Conservation (phyloP, 37 sponge, comb jelly and placozoan species). For the Ephydatia muelleri region DNA sequence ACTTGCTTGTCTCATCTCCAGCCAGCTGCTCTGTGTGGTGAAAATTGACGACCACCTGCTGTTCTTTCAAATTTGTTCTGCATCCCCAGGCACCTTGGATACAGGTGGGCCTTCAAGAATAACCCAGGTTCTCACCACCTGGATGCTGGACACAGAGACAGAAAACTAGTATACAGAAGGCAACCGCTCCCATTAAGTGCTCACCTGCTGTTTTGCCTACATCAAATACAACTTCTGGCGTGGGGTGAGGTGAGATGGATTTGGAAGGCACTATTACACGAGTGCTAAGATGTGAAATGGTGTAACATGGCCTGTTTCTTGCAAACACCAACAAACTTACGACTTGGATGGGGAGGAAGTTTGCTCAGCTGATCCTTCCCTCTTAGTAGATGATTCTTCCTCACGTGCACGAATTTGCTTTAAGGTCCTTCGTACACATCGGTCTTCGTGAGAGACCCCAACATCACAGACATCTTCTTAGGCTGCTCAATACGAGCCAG, state of each 20-base stretch:
- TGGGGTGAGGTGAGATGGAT: neutral
- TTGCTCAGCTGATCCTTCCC: neutral
- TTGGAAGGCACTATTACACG: neutral
- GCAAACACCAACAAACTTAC: neutral
- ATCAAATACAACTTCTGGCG: neutral
- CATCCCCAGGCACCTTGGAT: neutral
- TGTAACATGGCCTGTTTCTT: too few species aligned
- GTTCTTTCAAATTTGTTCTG: too few species aligned
- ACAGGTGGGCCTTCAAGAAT: conserved; percentile 36
- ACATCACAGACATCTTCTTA: neutral
- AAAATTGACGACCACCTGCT: conserved; percentile 45
- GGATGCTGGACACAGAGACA: too few species aligned
- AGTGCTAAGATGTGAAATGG: neutral
- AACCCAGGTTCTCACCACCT: conserved; percentile 11
- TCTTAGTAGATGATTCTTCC: too few species aligned
- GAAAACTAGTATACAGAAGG: neutral
- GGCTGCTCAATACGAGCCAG: neutral
- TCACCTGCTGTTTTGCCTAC: neutral
- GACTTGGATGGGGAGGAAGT: neutral
- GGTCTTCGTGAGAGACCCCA: neutral
- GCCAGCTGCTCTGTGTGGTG: conserved; percentile 16
- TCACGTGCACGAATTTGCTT: neutral
- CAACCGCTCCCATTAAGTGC: neutral
- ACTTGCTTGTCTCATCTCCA: conserved; percentile 8
- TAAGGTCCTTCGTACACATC: neutral